A percentile compares a stretch with the other conserved stretches of the same genome.
These are phyloP conservation scores for Teleiodes luculella DNA, from an alignment of 2,888 invertebrate genomes.

Conservation along the genomic window DNA sequence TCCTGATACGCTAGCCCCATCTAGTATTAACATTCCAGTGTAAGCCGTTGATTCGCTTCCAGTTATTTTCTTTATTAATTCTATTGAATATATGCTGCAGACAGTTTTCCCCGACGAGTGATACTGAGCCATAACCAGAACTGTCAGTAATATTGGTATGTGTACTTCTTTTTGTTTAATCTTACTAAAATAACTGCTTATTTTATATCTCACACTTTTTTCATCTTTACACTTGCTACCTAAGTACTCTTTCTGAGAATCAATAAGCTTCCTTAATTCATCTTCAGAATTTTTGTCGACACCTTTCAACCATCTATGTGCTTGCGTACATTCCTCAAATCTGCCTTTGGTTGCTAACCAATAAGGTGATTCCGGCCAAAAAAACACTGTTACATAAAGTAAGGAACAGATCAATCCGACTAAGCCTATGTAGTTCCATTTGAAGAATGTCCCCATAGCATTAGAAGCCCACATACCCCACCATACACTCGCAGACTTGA, in stretches of 20 bases:
- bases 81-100: constrained; percentile 44
- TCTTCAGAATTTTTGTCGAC: constrained; percentile 20
- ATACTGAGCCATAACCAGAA: constrained; percentile 27
- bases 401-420: constrained; percentile 20
- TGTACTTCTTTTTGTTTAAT: constrained; percentile 33
- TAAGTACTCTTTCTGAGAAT: constrained; percentile 25
- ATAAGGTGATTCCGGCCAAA: constrained; percentile 31
- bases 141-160: constrained; percentile 34
- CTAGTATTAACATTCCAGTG: constrained; percentile 52
- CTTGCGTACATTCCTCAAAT: constrained; percentile 27
- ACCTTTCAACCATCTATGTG: constrained; percentile 24
- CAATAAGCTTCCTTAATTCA: constrained; percentile 25
- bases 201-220: constrained; percentile 19
- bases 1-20: constrained; percentile 52
- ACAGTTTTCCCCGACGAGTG: constrained; percentile 41
- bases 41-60: constrained; percentile 43
- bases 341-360: constrained; percentile 28
- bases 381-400: constrained; percentile 18
- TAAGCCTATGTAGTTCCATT: constrained; percentile 26
- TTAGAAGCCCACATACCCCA: constrained; percentile 28
- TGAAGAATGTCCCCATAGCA: constrained; percentile 24
- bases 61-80: constrained; percentile 46
- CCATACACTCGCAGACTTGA: constrained; percentile 24
- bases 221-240: constrained; percentile 17
- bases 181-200: constrained; percentile 24